Percentiles rank a stretch among this genome's conserved stretches.
Conservation (phyloP, 2,888 invertebrate genomes). For the Nomada ferruginata region DNA sequence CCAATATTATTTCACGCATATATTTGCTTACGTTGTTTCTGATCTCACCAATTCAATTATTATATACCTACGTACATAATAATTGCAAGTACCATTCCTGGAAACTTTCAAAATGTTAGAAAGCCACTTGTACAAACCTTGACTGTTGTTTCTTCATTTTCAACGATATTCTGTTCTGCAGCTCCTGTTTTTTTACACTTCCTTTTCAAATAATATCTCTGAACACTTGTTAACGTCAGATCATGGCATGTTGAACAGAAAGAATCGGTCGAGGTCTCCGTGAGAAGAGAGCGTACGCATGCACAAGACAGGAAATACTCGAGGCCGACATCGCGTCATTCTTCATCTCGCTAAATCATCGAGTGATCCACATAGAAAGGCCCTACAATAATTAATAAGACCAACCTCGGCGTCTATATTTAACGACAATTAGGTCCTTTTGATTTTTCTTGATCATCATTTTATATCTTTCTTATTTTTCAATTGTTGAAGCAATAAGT, state of each 20-base stretch:
- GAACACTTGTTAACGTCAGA: slow-evolving; percentile 3
- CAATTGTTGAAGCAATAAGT: too few relatives aligned
- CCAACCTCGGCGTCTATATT: background rate
- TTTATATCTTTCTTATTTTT: too few relatives aligned
- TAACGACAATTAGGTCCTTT: background rate
- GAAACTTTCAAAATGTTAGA: background rate
- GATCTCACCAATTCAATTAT: background rate
- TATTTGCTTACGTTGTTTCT: too few relatives aligned
- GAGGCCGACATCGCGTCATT: slow-evolving; percentile 67
- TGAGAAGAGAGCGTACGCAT: slow-evolving; percentile 20
- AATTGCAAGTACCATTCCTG: background rate
- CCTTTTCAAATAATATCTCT: background rate
- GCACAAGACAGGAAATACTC: slow-evolving; percentile 71
- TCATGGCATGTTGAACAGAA: slow-evolving; percentile 7
- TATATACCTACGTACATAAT: too few relatives aligned
- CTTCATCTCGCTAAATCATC: slow-evolving; percentile 55
- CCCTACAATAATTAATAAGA: background rate
- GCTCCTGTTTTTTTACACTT: background rate
- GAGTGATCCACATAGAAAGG: slow-evolving; percentile 3
- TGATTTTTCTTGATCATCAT: too few relatives aligned
- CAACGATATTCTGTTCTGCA: background rate
- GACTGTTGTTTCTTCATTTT: background rate
- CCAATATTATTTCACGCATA: too few relatives aligned
- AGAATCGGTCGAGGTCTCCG: slow-evolving; percentile 60
- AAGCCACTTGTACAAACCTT: background rate